Evolutionary conservation across 2,888 invertebrate species (phyloP).

Genomic region (Argyresthia goedartella): DNA sequence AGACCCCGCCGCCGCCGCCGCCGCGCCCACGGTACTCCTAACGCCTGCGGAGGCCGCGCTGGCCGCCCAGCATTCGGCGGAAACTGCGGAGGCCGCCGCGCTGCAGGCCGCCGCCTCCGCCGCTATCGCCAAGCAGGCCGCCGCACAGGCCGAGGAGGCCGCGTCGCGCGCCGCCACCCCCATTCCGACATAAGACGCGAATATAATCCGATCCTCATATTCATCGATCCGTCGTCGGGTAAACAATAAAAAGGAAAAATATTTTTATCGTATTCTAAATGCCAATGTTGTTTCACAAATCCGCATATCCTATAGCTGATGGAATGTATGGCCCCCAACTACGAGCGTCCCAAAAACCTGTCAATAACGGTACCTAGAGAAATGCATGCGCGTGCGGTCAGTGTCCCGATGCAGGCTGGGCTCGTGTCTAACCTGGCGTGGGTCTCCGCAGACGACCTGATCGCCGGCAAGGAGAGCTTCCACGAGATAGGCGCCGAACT

Average conservation of each 20-base stretch:
- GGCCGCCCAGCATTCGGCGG: too few species aligned
- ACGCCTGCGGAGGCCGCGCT: slow-evolving; percentile 14
- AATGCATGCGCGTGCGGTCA: slow-evolving; percentile 3
- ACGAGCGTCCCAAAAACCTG: background rate
- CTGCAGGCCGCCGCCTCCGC: slow-evolving; percentile 20
- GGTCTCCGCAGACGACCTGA: slow-evolving; percentile 81
- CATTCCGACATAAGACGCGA: background rate
- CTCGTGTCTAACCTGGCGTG: slow-evolving; percentile 10
- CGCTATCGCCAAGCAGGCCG: slow-evolving; percentile 14
- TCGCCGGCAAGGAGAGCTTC: slow-evolving; percentile 90
- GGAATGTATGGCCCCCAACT: slow-evolving; percentile 47
- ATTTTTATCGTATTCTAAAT: background rate
- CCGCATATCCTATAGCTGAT: slow-evolving; percentile 48
- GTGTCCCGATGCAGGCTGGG: background rate
- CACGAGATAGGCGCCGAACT: slow-evolving; percentile 93
- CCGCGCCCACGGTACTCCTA: too few species aligned
- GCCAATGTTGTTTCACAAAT: background rate
- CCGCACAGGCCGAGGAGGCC: slow-evolving; percentile 11
- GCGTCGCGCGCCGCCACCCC: slow-evolving; percentile 7
- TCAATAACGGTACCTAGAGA: background rate
- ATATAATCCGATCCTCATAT: background rate
- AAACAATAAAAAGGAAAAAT: background rate
- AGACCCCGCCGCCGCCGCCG: slow-evolving; percentile 18
- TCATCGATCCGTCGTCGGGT: background rate
- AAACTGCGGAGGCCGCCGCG: slow-evolving; percentile 16